These are phyloP conservation scores for Sebastes schlegelii DNA, from an alignment of 2,113 vertebrate species.

Conservation along the genomic window DNA sequence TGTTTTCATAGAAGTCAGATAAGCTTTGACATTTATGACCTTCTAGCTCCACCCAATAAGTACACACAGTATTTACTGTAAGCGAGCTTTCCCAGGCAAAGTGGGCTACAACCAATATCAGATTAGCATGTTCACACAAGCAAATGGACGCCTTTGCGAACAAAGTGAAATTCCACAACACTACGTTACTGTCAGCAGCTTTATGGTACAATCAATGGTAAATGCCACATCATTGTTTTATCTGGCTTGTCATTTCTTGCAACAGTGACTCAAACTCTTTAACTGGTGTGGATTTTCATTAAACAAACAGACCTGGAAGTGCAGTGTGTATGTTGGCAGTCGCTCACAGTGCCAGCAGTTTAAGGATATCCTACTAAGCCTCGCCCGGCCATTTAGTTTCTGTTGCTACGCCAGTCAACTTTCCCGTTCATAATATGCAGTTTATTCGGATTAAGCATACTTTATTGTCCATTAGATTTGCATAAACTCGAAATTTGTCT, in stretches of 20 bases:
- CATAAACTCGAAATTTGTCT: no score
- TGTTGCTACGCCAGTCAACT: neutral
- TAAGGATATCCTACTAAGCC: neutral
- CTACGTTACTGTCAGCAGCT: neutral
- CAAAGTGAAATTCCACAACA: neutral
- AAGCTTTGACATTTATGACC: constrained; percentile 26
- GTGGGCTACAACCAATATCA: neutral
- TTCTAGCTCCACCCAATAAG: constrained; percentile 30
- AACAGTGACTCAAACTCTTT: constrained; percentile 24
- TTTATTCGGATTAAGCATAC: no score
- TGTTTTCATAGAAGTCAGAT: constrained; percentile 18
- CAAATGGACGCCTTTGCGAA: neutral
- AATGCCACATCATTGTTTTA: neutral
- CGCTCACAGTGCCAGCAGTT: neutral
- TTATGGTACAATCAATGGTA: neutral
- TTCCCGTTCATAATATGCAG: neutral
- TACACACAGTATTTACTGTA: constrained; percentile 52
- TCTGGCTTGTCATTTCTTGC: constrained; percentile 12
- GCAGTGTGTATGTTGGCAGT: constrained; percentile 30
- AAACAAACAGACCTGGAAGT: constrained; percentile 13
- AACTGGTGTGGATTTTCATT: neutral
- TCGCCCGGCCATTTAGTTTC: neutral
- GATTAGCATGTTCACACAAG: neutral
- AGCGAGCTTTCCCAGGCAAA: constrained; percentile 20
- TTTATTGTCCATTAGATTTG: no score